Conservation (phyloP, 2,113 vertebrate genomes). For the Paedocypris sp. region DNA sequence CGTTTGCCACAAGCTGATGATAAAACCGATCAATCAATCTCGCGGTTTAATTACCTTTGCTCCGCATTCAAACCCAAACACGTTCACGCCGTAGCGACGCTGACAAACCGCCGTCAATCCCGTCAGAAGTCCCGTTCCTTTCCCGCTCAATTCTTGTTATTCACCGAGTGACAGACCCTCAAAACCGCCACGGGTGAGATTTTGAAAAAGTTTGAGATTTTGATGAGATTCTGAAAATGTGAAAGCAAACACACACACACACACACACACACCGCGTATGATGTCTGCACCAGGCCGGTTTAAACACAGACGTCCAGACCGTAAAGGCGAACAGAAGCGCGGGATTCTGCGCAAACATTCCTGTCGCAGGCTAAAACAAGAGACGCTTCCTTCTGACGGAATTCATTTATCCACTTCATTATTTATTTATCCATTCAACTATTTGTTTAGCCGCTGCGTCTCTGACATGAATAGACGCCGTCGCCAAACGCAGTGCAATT, state of each 20-base stretch:
- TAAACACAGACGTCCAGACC: too few species aligned
- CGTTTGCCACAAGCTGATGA: too few species aligned
- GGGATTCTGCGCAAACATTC: conserved; percentile 16
- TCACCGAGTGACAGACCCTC: too few species aligned
- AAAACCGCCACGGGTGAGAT: too few species aligned
- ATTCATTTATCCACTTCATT: conserved; percentile 2
- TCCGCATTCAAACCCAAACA: conserved; percentile 43
- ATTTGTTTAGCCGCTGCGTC: conserved; percentile 11
- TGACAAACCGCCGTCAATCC: too few species aligned
- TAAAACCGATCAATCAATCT: conserved; percentile 23
- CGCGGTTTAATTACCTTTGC: conserved; percentile 48
- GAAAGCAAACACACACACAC: not conserved
- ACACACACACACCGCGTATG: not conserved
- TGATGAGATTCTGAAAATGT: not conserved
- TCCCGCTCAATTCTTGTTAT: too few species aligned
- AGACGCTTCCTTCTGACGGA: not conserved
- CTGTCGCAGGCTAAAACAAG: conserved; percentile 20
- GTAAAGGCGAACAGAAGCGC: too few species aligned
- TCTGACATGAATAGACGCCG: conserved; percentile 7
- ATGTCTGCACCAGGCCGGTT: too few species aligned
- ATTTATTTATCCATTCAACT: conserved; percentile 16
- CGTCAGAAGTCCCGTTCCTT: too few species aligned
- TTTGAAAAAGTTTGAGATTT: too few species aligned
- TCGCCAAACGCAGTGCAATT: conserved; percentile 24
- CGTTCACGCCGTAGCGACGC: conserved; percentile 24